Evolutionary conservation across 2,797 vertebrate species (phyloP), one percentile per base, ranked within the genome.

Genomic region (Masticophis lateralis): DNA sequence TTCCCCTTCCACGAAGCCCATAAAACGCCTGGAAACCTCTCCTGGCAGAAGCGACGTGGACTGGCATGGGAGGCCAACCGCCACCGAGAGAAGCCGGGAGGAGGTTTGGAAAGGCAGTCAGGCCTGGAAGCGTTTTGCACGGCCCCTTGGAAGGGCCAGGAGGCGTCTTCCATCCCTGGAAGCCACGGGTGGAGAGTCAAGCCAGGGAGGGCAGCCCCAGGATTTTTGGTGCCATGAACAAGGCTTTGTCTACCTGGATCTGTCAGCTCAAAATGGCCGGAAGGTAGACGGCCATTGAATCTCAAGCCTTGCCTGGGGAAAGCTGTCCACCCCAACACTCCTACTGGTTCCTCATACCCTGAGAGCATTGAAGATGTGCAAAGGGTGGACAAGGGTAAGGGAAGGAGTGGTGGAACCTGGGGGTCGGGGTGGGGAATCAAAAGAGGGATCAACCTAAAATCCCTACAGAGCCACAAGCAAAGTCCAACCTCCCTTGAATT

Each of bases 1-100:
- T 96, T 95, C 91, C 94, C 87, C 92, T 87, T 96, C 96, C 96
- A 97, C 95, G 95, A 94, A 97, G 95, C 93, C 94, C 92, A 88
- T 95, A 95, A 96, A 97, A 97, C 3, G 32, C 1, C 94, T 97
- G 96, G 96, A 96, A 97, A 91, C 56, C 55, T 92, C 0, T 94
- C n/a, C 94, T 96, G 96, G 97, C 96, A 95, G 93, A 94, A 93
- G 91, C 47, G 94, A 89, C 83, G 83, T 22, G 90, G 92, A 88
- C 93, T 93, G 95, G 93, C 79, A 93, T 37, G 90, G 59, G 93
- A 95, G 94, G 92, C 93, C 91, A 92, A 93, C 61, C 92, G 92
- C 69, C 92, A 83, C 43, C 12, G 51, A 37, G 61, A 83, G 89
- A 63, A n/a, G 93, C 93, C 27, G 28, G 94, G 74, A 61, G 74